These are phyloP conservation scores for Archips crataeganus DNA, from an alignment of 2,888 invertebrate genomes.

Conservation along the genomic window DNA sequence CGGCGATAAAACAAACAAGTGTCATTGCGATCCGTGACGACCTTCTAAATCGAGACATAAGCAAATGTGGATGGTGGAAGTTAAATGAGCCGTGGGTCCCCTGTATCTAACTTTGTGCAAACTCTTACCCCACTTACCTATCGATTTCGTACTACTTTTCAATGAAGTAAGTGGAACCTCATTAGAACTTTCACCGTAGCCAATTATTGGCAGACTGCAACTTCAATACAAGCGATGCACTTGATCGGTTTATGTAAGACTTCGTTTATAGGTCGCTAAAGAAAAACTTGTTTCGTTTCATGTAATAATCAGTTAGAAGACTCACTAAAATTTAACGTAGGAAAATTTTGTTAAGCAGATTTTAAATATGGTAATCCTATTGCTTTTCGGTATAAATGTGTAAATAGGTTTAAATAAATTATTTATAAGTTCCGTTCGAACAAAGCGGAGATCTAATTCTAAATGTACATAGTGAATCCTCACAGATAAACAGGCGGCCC, in stretches of 20 bases:
- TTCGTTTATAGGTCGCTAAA: neutral
- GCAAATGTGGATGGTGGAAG: constrained; percentile 73
- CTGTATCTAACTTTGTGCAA: constrained; percentile 64
- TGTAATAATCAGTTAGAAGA: neutral
- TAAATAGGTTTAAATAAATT: constrained; percentile 21
- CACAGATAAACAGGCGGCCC: constrained; percentile 56
- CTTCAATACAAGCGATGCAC: constrained; percentile 12
- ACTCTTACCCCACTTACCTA: constrained; percentile 57
- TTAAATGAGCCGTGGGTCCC: constrained; percentile 72
- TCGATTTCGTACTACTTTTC: constrained; percentile 59
- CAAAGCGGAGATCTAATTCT: constrained; percentile 32
- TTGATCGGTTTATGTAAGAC: constrained; percentile 8
- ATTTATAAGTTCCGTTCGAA: constrained; percentile 34
- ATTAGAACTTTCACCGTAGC: constrained; percentile 51
- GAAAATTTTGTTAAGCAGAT: neutral
- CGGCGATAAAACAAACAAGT: constrained; percentile 72
- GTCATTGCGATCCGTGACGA: constrained; percentile 65
- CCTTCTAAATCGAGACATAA: constrained; percentile 67
- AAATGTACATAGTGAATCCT: constrained; percentile 37
- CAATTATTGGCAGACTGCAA: constrained; percentile 42
- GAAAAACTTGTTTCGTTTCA: constrained; percentile 16
- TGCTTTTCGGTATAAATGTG: constrained; percentile 3
- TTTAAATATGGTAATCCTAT: constrained; percentile 1
- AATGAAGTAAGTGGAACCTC: constrained; percentile 60
- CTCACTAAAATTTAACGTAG: constrained; percentile 5